Evolutionary conservation across 2,113 vertebrate species (phyloP), one percentile per base, ranked within the genome.

Genomic region (Sphyrna mokarran): DNA sequence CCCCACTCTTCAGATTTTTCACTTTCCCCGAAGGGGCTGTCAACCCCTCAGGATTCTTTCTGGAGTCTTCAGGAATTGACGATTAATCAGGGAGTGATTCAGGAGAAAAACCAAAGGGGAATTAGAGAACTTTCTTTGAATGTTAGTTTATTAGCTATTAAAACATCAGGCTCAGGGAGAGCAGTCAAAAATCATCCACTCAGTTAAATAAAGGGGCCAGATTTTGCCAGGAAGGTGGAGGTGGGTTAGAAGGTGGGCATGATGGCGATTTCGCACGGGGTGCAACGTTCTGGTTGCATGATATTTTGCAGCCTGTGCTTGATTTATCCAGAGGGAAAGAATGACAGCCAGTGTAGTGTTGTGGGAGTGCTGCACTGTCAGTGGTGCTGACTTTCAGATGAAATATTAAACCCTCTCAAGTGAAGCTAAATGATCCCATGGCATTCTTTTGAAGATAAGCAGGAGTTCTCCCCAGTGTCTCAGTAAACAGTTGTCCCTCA

Each of bases 21-120:
- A 40, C 48, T 61, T 29, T 18, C 58, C 89, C 20, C 89, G 8
- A 7, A 0, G 14, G 54, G 61, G 58, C 22, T 20, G 61, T 63
- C 89, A 66, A 37, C 54, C 89, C 89, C 63, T 63, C 89, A 93
- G 63, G 33, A 93, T 40, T n/a, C n/a, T 68, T 54, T 18, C 58
- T 93, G 89, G 58, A n/a, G 58, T 63, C 87, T 63, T 23, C 87
- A 91, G 87, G 89, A 93, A 93, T 93, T 93, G 63, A 66, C 37
- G 33, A 37, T 40, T 37, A 93, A 93, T 37, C 61, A 66, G 58
- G 20, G 23, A 58, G 86, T 9, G 26, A 29, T 54, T 48, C 48
- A 58, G 1, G 86, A 89, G 48, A 61, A 58, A 89, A 66, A 37
- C 37, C 89, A 37, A 20, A 9, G 16, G 61, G n/a, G 16, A 7